These are phyloP conservation scores for Ictidomys tridecemlineatus DNA, from an alignment of 2,113 vertebrate species.

Conservation along the genomic window DNA sequence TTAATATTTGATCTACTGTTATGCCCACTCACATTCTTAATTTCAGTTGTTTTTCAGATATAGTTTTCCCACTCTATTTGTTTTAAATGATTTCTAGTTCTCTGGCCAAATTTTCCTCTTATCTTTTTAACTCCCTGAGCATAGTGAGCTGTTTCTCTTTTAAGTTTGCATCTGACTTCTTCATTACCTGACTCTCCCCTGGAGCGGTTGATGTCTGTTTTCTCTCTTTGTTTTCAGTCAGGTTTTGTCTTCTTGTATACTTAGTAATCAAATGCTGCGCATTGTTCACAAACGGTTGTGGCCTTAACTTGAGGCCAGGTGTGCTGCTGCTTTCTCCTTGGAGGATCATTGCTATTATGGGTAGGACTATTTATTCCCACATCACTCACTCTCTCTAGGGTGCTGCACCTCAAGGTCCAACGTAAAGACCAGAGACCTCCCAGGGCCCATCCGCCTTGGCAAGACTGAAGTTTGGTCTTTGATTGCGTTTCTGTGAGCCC, in stretches of 20 bases:
- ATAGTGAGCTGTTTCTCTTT: not conserved
- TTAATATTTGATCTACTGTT: not conserved
- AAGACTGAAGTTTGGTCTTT: not conserved
- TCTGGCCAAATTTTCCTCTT: not conserved
- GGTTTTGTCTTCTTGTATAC: not conserved
- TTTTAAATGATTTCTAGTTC: not conserved
- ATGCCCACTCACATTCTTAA: not conserved
- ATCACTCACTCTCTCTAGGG: too few relatives aligned
- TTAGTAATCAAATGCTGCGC: not conserved
- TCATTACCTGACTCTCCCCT: not conserved
- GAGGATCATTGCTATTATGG: not conserved
- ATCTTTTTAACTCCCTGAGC: not conserved
- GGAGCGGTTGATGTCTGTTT: not conserved
- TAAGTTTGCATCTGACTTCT: not conserved
- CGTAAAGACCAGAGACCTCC: not conserved
- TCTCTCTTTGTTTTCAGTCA: not conserved
- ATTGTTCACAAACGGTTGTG: not conserved
- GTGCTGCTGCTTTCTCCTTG: rapidly evolving
- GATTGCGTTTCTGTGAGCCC: not conserved
- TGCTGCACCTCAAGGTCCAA: too few relatives aligned
- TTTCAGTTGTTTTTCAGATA: not conserved
- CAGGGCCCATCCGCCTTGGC: too few relatives aligned
- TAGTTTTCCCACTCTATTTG: not conserved
- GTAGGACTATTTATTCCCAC: not conserved
- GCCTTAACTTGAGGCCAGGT: not conserved